Conservation (phyloP, 2,888 invertebrate species). For the Odontothrips loti region DNA sequence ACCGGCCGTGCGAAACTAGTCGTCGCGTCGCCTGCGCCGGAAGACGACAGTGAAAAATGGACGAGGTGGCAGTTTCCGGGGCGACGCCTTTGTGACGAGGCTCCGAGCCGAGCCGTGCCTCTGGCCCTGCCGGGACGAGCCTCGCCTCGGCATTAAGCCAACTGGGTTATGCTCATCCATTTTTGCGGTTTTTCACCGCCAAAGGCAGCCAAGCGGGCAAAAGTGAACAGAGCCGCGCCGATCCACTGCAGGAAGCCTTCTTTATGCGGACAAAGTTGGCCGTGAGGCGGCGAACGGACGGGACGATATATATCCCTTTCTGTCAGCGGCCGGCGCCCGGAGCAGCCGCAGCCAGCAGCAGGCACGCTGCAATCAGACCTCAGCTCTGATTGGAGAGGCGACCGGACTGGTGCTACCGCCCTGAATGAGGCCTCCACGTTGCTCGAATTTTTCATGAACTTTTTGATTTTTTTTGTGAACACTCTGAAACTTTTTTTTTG, state of each 20-base stretch:
- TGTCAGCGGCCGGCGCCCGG: no score
- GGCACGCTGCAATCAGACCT: no score
- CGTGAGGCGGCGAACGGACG: background rate
- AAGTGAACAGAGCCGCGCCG: no score
- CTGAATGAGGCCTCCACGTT: no score
- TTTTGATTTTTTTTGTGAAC: no score
- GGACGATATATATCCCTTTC: background rate
- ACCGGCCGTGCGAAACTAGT: background rate
- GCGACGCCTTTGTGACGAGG: slow-evolving; percentile 2
- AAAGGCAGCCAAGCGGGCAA: background rate
- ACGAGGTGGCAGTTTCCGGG: background rate
- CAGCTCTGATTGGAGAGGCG: no score
- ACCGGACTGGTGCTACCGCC: no score
- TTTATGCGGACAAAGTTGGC: background rate
- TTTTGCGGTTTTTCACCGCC: slow-evolving; percentile 12
- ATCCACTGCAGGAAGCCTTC: no score
- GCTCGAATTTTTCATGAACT: no score
- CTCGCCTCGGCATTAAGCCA: background rate
- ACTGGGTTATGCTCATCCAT: slow-evolving; percentile 19
- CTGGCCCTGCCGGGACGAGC: background rate
- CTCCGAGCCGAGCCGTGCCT: background rate
- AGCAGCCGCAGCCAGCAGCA: no score
- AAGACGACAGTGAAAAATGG: slow-evolving; percentile 25
- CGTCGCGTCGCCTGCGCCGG: background rate
- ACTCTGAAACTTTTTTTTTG: no score